These are phyloP conservation scores for Arenaria interpres DNA, from an alignment of 2,113 vertebrate genomes.

Conservation along the genomic window DNA sequence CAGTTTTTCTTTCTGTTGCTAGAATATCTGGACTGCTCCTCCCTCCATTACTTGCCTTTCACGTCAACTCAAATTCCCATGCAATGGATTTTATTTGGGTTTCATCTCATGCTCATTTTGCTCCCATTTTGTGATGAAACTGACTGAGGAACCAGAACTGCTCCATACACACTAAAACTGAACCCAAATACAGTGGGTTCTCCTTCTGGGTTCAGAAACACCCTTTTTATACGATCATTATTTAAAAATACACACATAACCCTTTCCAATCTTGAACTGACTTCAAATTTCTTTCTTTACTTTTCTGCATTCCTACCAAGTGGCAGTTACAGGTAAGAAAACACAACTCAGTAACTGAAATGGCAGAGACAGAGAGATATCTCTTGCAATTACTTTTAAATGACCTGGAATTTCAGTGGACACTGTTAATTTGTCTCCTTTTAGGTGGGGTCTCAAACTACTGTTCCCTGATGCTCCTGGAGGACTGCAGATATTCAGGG, in stretches of 20 bases:
- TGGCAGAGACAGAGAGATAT: not conserved
- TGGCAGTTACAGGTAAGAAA: not conserved
- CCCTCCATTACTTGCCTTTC: not conserved
- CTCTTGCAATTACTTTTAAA: not conserved
- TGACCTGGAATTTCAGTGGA: not conserved
- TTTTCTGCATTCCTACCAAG: not conserved
- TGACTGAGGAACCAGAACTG: not conserved
- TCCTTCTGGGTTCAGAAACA: not conserved
- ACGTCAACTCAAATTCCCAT: not conserved
- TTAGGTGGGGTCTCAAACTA: not conserved
- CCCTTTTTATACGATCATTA: not conserved
- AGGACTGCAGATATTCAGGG: not conserved
- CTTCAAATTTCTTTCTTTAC: not conserved
- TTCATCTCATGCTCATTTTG: not conserved
- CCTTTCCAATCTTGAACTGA: not conserved
- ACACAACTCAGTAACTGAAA: not conserved
- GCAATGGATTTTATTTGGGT: not conserved
- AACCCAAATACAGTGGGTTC: not conserved
- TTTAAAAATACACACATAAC: not conserved
- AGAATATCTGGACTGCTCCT: not conserved
- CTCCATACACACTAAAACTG: not conserved
- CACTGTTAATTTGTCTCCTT: not conserved
- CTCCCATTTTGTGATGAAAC: not conserved
- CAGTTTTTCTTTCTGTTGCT: not conserved
- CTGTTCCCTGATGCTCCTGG: not conserved